These are phyloP conservation scores for Drosophila cognata DNA, from an alignment of 2,888 invertebrate species.

Conservation along the genomic window DNA sequence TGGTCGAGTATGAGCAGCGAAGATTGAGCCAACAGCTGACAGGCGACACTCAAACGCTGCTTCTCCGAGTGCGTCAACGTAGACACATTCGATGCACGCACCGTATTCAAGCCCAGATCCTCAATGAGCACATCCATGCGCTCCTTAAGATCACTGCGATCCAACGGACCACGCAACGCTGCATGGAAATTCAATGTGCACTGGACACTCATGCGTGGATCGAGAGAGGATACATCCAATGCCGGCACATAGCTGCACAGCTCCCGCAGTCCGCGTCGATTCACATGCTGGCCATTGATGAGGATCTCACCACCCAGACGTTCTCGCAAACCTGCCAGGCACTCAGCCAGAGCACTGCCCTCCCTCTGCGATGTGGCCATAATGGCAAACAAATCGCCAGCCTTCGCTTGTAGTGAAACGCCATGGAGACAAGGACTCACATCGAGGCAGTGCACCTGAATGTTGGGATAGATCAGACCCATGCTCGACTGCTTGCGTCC, in stretches of 20 bases:
- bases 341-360: conserved; percentile 93
- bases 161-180: conserved; percentile 86
- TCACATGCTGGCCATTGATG: conserved; percentile 94
- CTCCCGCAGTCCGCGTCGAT: conserved; percentile 89
- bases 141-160: conserved; percentile 88
- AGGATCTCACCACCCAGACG: conserved; percentile 91
- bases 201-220: conserved; percentile 93
- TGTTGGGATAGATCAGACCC: conserved; percentile 85
- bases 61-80: conserved; percentile 95
- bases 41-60: conserved; percentile 94
- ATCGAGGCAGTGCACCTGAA: conserved; percentile 89
- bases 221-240: conserved; percentile 82
- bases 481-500: conserved; percentile 83
- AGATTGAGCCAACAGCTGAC: conserved; percentile 93
- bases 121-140: conserved; percentile 94
- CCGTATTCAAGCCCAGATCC: conserved; percentile 95
- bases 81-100: conserved; percentile 93
- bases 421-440: conserved; percentile 90
- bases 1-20: conserved; percentile 95
- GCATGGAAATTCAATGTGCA: conserved; percentile 95
- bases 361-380: conserved; percentile 95
- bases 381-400: conserved; percentile 95
- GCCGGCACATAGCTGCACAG: conserved; percentile 87
- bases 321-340: conserved; percentile 91
- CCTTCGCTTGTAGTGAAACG: conserved; percentile 94